phyloP scores from a whole-genome alignment of 2,888 invertebrate genomes.

The Diarsia dahlii region DNA sequence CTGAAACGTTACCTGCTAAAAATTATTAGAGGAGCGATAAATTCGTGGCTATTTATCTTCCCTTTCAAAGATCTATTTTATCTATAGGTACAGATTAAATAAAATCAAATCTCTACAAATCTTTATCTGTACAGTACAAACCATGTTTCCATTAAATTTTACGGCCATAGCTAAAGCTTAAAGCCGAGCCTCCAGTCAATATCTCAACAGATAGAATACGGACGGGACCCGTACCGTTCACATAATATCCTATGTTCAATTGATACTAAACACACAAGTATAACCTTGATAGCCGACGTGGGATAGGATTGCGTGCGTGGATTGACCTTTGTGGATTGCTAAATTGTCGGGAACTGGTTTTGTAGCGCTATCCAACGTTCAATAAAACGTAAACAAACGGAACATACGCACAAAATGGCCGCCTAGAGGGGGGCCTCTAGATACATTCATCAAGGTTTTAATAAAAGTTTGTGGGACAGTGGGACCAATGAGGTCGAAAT shows the following conservation, averaged over 20 bases:
- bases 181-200: conserved; percentile 40
- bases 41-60: neutral
- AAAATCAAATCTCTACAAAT: conserved; percentile 6
- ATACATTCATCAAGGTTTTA: too few relatives aligned
- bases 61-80: neutral
- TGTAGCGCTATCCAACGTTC: conserved; percentile 62
- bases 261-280: conserved; percentile 62
- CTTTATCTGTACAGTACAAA: conserved; percentile 6
- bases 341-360: conserved; percentile 69
- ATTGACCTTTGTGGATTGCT: conserved; percentile 69
- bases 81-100: neutral
- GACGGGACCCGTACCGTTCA: conserved; percentile 36
- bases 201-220: conserved; percentile 35
- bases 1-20: neutral
- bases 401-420: conserved; percentile 66
- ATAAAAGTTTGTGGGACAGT: too few relatives aligned
- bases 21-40: neutral
- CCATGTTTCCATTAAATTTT: conserved; percentile 29
- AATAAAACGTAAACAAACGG: conserved; percentile 70
- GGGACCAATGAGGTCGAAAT: conserved; percentile 23
- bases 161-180: conserved; percentile 23
- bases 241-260: conserved; percentile 60
- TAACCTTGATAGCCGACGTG: conserved; percentile 62
- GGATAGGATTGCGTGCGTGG: conserved; percentile 66
- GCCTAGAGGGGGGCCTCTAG: too few relatives aligned